Base-by-base conservation (phyloP, 2,888 invertebrate species). In the Mimas tiliae region DNA sequence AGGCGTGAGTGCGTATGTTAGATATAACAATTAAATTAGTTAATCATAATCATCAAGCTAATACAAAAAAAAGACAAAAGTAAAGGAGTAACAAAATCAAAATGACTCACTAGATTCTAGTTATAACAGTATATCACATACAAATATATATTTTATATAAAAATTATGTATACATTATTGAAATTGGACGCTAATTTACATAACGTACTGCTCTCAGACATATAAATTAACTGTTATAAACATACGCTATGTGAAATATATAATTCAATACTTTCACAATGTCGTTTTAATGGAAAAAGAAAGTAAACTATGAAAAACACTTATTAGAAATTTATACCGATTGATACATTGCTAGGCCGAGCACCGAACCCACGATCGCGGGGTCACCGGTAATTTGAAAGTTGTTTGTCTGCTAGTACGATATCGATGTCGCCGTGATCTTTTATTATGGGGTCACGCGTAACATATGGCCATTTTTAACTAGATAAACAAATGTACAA, bases 381-480 rank as follows among this genome's bases (percentile, higher is more conserved):
- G 63, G 66, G 66, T 63, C 63, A 63, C 45, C 19, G 42, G 51
- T 62, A 50, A 74, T 77, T 82, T 72, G 88, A 87, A 87, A 87
- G 87, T 87, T 86, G 87, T 85, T 80, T 81, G 76, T 79, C 79
- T 73, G 75, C 74, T 70, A 52, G 69, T 66, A 70, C 71, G 72
- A 74, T 75, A 72, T 70, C 71, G 70, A 69, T 79, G 82, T 83
- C 86, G 73, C 76, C 77, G 75, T 78, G 78, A 73, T 75, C 76
- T 73, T 69, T 71, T 74, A 73, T 74, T 71, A 74, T 72, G 74
- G 72, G 86, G 79, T 82, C 84, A 78, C 16, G 16, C 33, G 55
- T n/a, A n/a, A 34, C n/a, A 1, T 34, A 53, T 53, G n/a, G 53
- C 53, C 58, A 42, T 38, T 58, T 58, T 58, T 58, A 58, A 58